Conservation (phyloP, 2,797 vertebrate species). For the Acestrorhynchus altus region DNA sequence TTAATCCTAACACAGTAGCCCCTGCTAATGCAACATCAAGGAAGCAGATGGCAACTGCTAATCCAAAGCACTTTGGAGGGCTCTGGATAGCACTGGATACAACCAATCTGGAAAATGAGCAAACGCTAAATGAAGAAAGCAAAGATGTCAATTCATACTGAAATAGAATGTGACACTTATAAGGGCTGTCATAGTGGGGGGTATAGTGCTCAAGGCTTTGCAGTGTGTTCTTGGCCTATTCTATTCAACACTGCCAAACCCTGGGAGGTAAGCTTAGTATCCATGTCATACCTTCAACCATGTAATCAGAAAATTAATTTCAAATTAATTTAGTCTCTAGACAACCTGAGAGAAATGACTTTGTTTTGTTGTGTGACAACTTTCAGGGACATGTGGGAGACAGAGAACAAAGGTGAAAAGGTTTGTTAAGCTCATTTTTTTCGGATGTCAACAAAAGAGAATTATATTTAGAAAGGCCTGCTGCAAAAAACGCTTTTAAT, state of each 20-base stretch:
- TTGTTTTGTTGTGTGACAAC: constrained; percentile 35
- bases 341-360: constrained; percentile 40
- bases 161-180: constrained; percentile 56
- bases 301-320: constrained; percentile 58
- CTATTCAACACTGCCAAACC: constrained; percentile 57
- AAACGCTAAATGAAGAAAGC: constrained; percentile 34
- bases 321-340: constrained; percentile 52
- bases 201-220: constrained; percentile 36
- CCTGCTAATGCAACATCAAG: constrained; percentile 29
- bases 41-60: constrained; percentile 22
- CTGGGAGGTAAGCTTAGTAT: constrained; percentile 55
- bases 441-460: too few relatives aligned
- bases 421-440: too few relatives aligned
- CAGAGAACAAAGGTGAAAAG: not conserved
- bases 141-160: constrained; percentile 49
- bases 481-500: too few relatives aligned
- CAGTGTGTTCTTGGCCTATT: constrained; percentile 45
- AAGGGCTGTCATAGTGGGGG: constrained; percentile 34
- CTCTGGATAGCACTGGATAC: constrained; percentile 14
- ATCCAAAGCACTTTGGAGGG: constrained; percentile 26
- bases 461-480: too few relatives aligned
- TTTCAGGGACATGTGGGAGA: not conserved
- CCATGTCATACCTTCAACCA: constrained; percentile 47
- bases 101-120: constrained; percentile 44
- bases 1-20: constrained; percentile 43